A percentile compares a stretch with the other conserved stretches of the same genome.
phyloP scores from a whole-genome alignment of 2,113 vertebrate species.

The Mugil cephalus region DNA sequence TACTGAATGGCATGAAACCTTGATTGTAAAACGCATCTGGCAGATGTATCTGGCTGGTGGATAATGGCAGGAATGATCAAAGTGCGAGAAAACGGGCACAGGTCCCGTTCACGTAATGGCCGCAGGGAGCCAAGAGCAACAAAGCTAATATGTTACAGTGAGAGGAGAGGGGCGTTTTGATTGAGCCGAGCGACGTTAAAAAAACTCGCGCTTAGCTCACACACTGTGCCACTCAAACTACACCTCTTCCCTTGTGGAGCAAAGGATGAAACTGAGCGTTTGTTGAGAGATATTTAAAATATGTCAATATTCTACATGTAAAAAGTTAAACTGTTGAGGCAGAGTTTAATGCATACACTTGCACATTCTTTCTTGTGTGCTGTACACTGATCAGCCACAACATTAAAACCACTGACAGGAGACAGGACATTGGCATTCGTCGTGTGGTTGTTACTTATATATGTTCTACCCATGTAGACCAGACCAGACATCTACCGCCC shows the following conservation, averaged over 20 bases:
- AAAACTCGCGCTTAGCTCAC: background rate
- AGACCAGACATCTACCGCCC: no score
- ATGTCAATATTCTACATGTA: background rate
- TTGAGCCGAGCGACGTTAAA: constrained; percentile 28
- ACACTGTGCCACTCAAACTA: background rate
- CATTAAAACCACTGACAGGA: no score
- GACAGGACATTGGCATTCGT: no score
- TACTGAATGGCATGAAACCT: constrained; percentile 30
- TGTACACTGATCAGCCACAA: no score
- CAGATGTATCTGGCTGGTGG: constrained; percentile 44
- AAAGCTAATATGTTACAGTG: constrained; percentile 49
- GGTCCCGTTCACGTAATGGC: constrained; percentile 47
- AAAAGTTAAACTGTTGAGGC: background rate
- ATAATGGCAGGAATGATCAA: constrained; percentile 60
- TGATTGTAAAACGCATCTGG: constrained; percentile 44
- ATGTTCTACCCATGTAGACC: no score
- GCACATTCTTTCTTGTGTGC: no score
- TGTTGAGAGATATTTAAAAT: background rate
- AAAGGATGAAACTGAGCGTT: background rate
- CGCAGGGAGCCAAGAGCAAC: constrained; percentile 41
- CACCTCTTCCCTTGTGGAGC: background rate
- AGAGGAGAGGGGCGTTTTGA: constrained; percentile 35
- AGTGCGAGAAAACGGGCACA: constrained; percentile 49
- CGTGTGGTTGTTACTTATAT: no score
- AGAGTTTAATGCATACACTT: background rate